Conservation (phyloP, 2,888 invertebrate genomes). For the Drosophila robusta region DNA sequence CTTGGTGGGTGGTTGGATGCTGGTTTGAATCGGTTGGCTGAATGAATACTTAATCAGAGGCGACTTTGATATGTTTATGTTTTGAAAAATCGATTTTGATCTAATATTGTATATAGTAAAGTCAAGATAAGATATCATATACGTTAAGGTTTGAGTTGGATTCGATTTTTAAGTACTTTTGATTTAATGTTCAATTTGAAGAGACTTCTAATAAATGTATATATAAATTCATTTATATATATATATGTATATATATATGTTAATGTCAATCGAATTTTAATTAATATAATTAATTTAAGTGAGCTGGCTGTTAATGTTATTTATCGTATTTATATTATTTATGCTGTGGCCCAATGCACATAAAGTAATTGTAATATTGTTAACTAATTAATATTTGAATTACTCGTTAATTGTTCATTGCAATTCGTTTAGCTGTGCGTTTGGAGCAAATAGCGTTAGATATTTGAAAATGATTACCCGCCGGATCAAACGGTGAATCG, state of each 20-base stretch:
- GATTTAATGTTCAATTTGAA: slow-evolving; percentile 15
- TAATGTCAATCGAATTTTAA: slow-evolving; percentile 5
- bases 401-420: slow-evolving; percentile 28
- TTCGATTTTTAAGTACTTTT: slow-evolving; percentile 6
- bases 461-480: slow-evolving; percentile 6
- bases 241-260: neutral
- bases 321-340: slow-evolving; percentile 25
- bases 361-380: slow-evolving; percentile 46
- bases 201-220: neutral
- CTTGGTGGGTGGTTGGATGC: slow-evolving; percentile 14
- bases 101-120: slow-evolving; percentile 17
- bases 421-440: slow-evolving; percentile 57
- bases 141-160: slow-evolving; percentile 5
- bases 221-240: neutral
- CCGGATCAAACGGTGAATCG: too few species aligned
- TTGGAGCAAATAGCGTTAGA: slow-evolving; percentile 26
- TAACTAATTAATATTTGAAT: slow-evolving; percentile 28
- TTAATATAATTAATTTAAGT: slow-evolving; percentile 8
- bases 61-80: slow-evolving; percentile 58
- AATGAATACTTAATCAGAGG: slow-evolving; percentile 38
- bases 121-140: slow-evolving; percentile 16
- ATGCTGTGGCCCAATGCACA: slow-evolving; percentile 39
- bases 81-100: slow-evolving; percentile 34
- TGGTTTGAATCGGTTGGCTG: neutral
- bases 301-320: slow-evolving; percentile 10